Percentiles rank a stretch among this genome's conserved stretches.
Conservation (phyloP, 2,888 invertebrate genomes). For the Stramonita haemastoma region DNA sequence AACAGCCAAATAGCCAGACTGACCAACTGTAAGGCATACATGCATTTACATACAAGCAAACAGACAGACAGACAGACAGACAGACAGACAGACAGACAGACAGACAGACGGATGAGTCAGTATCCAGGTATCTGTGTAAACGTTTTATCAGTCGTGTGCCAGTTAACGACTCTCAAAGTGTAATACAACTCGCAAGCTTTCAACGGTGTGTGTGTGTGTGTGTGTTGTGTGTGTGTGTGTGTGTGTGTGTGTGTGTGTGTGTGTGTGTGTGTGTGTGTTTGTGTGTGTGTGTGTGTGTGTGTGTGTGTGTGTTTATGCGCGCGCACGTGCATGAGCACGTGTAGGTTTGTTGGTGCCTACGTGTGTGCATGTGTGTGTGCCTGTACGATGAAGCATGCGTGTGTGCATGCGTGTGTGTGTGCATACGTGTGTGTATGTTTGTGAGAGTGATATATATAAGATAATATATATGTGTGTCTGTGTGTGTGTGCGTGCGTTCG, state of each 20-base stretch:
- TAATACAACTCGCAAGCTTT: not conserved
- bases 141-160: not conserved
- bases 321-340: too few species aligned
- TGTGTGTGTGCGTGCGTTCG: not conserved
- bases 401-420: not conserved
- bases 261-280: too few species aligned
- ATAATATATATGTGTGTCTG: too few species aligned
- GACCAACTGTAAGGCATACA: not conserved
- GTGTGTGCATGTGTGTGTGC: conserved; percentile 22
- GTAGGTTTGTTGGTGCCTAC: too few species aligned
- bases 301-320: too few species aligned
- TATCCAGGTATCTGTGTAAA: not conserved
- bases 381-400: not conserved
- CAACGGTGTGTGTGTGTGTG: not conserved
- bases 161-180: too few species aligned
- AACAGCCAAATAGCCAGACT: not conserved
- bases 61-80: not conserved
- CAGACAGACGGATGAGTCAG: too few species aligned
- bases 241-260: too few species aligned
- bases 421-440: not conserved
- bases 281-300: too few species aligned
- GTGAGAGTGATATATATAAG: not conserved
- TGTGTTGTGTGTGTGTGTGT: too few species aligned
- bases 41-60: not conserved
- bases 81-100: not conserved